These are phyloP conservation scores for Biston stratarius DNA, from an alignment of 2,888 invertebrate genomes.

Conservation along the genomic window DNA sequence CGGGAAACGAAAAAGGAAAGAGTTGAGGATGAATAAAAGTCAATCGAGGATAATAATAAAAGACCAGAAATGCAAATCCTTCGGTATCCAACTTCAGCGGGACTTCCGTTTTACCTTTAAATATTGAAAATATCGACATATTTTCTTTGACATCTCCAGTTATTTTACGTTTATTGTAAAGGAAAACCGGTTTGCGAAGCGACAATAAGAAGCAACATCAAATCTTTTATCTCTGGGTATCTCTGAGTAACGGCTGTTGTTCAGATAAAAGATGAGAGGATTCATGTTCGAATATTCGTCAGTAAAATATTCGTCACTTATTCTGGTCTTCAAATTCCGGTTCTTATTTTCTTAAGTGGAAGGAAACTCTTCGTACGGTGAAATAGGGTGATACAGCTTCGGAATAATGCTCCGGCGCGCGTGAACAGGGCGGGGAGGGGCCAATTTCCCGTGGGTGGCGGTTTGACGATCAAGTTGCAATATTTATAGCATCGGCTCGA, in stretches of 20 bases:
- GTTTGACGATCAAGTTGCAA: conserved; percentile 60
- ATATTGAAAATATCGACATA: conserved; percentile 53
- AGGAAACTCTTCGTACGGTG: conserved; percentile 20
- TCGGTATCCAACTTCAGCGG: conserved; percentile 30
- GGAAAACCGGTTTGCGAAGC: conserved; percentile 61
- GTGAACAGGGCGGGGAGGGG: conserved; percentile 50
- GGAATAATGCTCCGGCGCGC: conserved; percentile 49
- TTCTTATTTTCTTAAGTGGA: conserved; percentile 28
- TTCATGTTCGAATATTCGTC: conserved; percentile 18
- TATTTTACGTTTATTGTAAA: conserved; percentile 56
- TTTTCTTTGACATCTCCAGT: conserved; percentile 48
- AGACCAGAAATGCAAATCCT: conserved; percentile 36
- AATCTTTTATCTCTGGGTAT: conserved; percentile 59
- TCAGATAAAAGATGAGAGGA: conserved; percentile 34
- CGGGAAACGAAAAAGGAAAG: conserved; percentile 18
- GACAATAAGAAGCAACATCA: conserved; percentile 58
- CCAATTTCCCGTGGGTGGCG: conserved; percentile 66
- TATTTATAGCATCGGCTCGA: conserved; percentile 60
- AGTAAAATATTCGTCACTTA: conserved; percentile 15
- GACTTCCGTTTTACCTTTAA: conserved; percentile 46
- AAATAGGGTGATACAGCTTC: conserved; percentile 25
- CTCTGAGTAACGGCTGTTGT: conserved; percentile 51
- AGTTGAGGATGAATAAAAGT: conserved; percentile 29
- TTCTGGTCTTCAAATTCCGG: conserved; percentile 10
- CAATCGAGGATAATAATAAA: conserved; percentile 34